phyloP scores from a whole-genome alignment of 2,113 vertebrate species.

The Rhynchomys soricoides region DNA sequence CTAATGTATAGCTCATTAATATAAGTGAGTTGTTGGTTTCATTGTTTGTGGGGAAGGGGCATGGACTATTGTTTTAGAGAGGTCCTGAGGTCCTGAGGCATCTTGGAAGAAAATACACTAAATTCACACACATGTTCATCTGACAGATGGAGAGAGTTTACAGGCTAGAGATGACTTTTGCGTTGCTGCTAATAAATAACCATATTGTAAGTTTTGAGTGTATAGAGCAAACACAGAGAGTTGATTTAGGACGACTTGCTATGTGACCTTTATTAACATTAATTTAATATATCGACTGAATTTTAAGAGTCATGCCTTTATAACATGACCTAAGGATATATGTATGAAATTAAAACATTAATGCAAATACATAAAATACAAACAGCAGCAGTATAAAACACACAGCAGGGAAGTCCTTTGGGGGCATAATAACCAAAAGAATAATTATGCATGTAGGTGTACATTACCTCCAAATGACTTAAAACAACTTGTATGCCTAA shows the following conservation, averaged over 20 bases:
- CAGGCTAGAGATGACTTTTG: slow-evolving; percentile 30
- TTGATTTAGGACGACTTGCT: slow-evolving; percentile 69
- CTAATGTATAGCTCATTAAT: neutral
- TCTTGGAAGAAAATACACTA: slow-evolving; percentile 45
- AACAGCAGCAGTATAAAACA: slow-evolving; percentile 57
- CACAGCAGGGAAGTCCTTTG: slow-evolving; percentile 66
- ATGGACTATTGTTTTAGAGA: slow-evolving; percentile 36
- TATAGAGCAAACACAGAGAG: slow-evolving; percentile 43
- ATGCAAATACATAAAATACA: slow-evolving; percentile 71
- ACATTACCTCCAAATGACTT: slow-evolving; percentile 31
- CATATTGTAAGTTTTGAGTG: slow-evolving; percentile 59
- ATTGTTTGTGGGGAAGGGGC: neutral
- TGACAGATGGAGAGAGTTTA: slow-evolving; percentile 63
- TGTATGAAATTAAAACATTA: slow-evolving; percentile 79
- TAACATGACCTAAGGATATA: slow-evolving; percentile 72
- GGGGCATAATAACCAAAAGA: slow-evolving; percentile 32
- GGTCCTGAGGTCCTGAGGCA: neutral
- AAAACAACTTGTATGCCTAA: slow-evolving; percentile 55
- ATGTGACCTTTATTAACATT: slow-evolving; percentile 68
- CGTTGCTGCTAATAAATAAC: slow-evolving; percentile 64
- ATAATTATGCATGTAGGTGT: slow-evolving; percentile 50
- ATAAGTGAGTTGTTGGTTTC: neutral
- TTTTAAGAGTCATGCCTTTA: slow-evolving; percentile 78
- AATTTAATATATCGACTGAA: slow-evolving; percentile 66
- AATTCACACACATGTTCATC: slow-evolving; percentile 5